Percentiles rank a stretch among this genome's conserved stretches.
These are phyloP conservation scores for Germaria angustata DNA, from an alignment of 2,888 invertebrate genomes.

Conservation along the genomic window DNA sequence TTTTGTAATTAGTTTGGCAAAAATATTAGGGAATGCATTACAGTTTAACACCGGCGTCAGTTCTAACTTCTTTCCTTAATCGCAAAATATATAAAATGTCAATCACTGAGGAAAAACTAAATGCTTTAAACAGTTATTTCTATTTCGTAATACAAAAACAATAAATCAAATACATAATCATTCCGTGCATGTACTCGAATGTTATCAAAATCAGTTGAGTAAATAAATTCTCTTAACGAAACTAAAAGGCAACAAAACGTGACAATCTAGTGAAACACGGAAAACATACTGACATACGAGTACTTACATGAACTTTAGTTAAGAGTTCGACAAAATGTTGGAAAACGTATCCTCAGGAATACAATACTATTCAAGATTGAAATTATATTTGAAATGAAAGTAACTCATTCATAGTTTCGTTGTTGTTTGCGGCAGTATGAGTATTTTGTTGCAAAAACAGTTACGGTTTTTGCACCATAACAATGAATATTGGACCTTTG, in stretches of 20 bases:
- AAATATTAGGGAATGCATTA: too few species aligned
- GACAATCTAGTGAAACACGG: constrained; percentile 74
- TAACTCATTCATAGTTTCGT: background rate
- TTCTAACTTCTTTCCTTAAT: too few species aligned
- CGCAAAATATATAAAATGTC: too few species aligned
- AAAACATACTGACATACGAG: too few species aligned
- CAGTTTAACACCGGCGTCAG: too few species aligned
- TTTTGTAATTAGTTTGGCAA: too few species aligned
- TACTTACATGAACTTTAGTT: constrained; percentile 19
- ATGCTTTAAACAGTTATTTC: too few species aligned
- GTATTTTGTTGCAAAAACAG: too few species aligned
- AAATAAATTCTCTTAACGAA: constrained; percentile 73
- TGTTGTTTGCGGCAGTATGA: background rate
- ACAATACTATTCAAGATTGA: background rate
- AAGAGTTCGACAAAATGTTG: background rate
- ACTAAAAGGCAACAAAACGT: constrained; percentile 76
- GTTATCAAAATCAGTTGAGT: constrained; percentile 79
- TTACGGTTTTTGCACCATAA: too few species aligned
- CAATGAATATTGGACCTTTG: too few species aligned
- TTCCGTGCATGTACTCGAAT: constrained; percentile 76
- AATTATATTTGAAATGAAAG: constrained; percentile 13
- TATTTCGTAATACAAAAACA: too few species aligned
- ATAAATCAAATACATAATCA: constrained; percentile 35
- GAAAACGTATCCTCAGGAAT: background rate
- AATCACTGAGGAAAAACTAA: too few species aligned